Evolutionary conservation across 1,140 invertebrate species (phyloP).

Genomic region (Drosophila orena): DNA sequence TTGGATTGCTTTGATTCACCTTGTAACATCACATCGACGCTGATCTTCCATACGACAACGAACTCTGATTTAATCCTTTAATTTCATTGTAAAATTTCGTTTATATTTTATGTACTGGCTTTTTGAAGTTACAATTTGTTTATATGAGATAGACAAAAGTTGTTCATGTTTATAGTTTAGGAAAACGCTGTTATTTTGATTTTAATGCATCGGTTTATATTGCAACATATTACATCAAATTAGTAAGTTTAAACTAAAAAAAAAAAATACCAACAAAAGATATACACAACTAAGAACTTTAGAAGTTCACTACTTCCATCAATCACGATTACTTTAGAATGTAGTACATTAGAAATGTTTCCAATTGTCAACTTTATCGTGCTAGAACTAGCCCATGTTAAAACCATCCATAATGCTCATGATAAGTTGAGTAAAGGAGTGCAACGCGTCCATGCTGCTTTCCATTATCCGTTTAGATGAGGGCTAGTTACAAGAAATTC

Average conservation of each 20-base stretch:
- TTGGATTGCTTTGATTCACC: conserved; percentile 3
- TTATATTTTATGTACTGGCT: background rate
- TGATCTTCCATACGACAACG: background rate
- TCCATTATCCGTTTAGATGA: background rate
- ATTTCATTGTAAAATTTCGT: background rate
- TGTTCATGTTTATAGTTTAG: background rate
- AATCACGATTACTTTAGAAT: too few relatives aligned
- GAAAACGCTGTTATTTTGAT: background rate
- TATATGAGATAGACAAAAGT: too few relatives aligned
- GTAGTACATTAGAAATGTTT: background rate
- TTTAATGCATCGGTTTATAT: background rate
- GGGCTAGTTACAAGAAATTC: conserved; percentile 4
- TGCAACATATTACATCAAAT: background rate
- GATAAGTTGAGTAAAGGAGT: conserved; percentile 3
- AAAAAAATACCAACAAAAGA: background rate
- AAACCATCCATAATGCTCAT: conserved; percentile 3
- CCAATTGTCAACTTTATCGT: background rate
- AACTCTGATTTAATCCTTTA: background rate
- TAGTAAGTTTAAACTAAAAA: background rate
- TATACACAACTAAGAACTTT: background rate
- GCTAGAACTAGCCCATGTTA: background rate
- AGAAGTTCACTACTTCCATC: background rate
- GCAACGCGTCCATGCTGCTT: conserved; percentile 5
- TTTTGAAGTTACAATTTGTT: background rate
- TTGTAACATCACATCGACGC: background rate